A percentile compares a stretch with the other conserved stretches of the same genome.
Conservation (phyloP, 2,888 invertebrate species). For the Leucophenga maculata region DNA sequence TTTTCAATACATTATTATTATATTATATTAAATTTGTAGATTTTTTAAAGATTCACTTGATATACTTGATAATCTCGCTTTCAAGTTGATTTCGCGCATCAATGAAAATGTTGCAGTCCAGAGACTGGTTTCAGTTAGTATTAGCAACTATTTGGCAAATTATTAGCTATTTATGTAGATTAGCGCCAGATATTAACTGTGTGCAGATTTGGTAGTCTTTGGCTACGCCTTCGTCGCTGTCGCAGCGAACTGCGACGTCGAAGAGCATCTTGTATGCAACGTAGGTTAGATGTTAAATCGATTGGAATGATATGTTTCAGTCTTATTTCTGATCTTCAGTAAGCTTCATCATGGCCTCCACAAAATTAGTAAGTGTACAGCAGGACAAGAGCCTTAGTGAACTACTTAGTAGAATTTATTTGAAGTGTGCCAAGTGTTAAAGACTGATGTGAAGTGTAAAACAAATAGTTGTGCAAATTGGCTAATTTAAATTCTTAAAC, state of each 20-base stretch:
- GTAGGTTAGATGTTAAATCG: slow-evolving; percentile 42
- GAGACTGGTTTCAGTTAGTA: slow-evolving; percentile 45
- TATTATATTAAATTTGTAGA: no score
- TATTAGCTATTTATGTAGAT: slow-evolving; percentile 10
- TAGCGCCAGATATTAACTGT: slow-evolving; percentile 28
- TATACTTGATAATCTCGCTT: no score
- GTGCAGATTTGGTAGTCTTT: slow-evolving; percentile 57
- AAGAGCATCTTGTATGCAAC: slow-evolving; percentile 8
- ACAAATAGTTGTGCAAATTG: slow-evolving; percentile 26
- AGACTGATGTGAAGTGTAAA: no score
- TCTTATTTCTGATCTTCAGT: slow-evolving; percentile 61
- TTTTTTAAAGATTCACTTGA: no score
- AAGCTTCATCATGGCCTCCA: slow-evolving; percentile 61
- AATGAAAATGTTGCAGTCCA: no score
- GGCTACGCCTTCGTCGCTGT: no score
- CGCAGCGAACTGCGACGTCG: slow-evolving; percentile 27
- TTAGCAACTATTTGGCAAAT: slow-evolving; percentile 30
- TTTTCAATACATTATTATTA: no score
- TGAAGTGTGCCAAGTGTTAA: no score
- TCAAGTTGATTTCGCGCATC: no score
- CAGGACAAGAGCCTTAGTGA: not conserved
- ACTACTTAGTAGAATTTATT: no score
- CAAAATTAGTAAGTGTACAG: slow-evolving; percentile 60
- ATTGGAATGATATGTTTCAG: slow-evolving; percentile 50
- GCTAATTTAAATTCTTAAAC: no score